A percentile compares a stretch with the other conserved stretches of the same genome.
These are phyloP conservation scores for Ctenosaura bakeri DNA, from an alignment of 2,797 vertebrate species.

Conservation along the genomic window DNA sequence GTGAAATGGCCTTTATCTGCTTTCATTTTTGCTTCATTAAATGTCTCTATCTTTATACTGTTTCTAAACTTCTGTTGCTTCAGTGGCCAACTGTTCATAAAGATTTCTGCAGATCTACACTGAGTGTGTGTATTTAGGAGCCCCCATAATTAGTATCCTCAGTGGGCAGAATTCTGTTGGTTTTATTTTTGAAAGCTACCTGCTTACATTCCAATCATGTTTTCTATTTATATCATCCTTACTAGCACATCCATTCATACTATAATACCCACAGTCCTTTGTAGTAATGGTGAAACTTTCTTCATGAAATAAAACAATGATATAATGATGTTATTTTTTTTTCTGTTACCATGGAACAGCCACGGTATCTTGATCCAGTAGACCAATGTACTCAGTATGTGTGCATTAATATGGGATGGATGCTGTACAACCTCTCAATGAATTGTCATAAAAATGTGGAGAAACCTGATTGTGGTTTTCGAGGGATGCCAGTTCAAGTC, in stretches of 20 bases:
- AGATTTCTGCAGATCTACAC: background rate
- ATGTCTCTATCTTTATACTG: background rate
- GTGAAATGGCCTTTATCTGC: background rate
- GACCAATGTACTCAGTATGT: slow-evolving; percentile 95
- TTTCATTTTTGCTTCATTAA: slow-evolving; percentile 19
- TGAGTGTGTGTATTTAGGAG: background rate
- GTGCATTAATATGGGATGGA: slow-evolving; percentile 91
- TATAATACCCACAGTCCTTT: background rate
- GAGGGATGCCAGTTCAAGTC: slow-evolving; percentile 92
- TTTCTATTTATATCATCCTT: background rate
- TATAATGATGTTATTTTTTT: slow-evolving; percentile 34
- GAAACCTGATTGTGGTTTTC: slow-evolving; percentile 92
- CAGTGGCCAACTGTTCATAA: background rate
- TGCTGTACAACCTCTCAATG: slow-evolving; percentile 92
- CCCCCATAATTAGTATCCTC: too few relatives aligned
- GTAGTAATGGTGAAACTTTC: background rate
- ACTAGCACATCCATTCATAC: background rate
- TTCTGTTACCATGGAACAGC: slow-evolving; percentile 78
- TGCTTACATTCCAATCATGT: background rate
- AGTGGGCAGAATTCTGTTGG: too few relatives aligned
- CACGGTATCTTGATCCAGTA: slow-evolving; percentile 90
- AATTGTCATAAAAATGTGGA: slow-evolving; percentile 91
- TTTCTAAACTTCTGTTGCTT: background rate
- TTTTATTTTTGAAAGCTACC: background rate
- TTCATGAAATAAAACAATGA: background rate